Base-by-base conservation (phyloP, 2,797 vertebrate species). In the Danio jaintianensis region DNA sequence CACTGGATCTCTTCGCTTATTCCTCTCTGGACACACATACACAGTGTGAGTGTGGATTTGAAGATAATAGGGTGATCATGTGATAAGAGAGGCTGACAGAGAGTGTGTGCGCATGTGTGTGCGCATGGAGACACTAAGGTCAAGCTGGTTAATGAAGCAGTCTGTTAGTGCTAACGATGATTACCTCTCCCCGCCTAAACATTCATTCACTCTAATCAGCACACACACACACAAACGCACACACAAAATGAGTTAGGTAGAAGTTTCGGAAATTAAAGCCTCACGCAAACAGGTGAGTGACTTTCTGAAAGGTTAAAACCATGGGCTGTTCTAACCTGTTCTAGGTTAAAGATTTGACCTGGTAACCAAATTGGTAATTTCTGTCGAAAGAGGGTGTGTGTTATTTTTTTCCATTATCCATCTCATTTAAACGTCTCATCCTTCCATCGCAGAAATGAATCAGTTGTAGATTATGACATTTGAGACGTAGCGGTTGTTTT, bases 161-260 rank as follows among this genome's bases (percentile, higher is more conserved):
- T 79, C 86, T 77, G 86, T 85, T 83, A 58, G 45, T 78, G 83
- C 85, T 86, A 84, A 86, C 71, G 86, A 86, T 89, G 83, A 89
- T 90, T 89, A 86, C 74, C 80, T 85, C 79, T 86, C 81, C 42
- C 61, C 62, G 43, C 56, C 79, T 66, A 53, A 80, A 70, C 73
- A 68, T 67, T 70, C 11, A 58, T 53, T 71, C 77, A 18, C 52
- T 43, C 20, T 58, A 47, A 55, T 38, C 74, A 81, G 56, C 68
- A 16, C 64, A 64, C 22, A 56, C 72, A 38, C 48, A 45, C 61
- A 67, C 29, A 59, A 81, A 79, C 52, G 78, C 29, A 70, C 38
- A 69, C 29, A 70, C 43, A 47, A 47, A 47, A 47, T 7, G 12
- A 47, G 7, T 47, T 47, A 4, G 45, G 45, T 7, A 47, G 12